Percentiles rank a stretch among this genome's conserved stretches.
These are phyloP conservation scores for Drosophila neotestacea DNA, from an alignment of 2,888 invertebrate species.

Conservation along the genomic window DNA sequence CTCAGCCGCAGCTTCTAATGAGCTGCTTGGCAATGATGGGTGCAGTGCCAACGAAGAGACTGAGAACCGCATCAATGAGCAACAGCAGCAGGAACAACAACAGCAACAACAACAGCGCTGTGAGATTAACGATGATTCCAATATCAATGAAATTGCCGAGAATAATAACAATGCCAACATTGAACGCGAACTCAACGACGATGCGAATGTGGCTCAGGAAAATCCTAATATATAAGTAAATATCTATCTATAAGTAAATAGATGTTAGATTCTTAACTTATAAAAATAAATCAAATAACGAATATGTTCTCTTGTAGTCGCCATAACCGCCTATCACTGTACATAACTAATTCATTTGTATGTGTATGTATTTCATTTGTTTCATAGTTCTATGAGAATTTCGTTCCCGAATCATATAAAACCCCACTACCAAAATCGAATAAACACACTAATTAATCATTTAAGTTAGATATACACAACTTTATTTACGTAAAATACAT, in stretches of 20 bases:
- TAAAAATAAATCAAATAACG: not conserved
- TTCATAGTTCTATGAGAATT: constrained; percentile 11
- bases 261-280: too few species aligned
- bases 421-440: constrained; percentile 46
- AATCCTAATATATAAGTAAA: constrained; percentile 45
- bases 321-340: constrained; percentile 37
- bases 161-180: constrained; percentile 85
- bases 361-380: not conserved
- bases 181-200: constrained; percentile 83
- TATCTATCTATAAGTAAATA: constrained; percentile 8
- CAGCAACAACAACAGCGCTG: constrained; percentile 47
- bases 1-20: constrained; percentile 14
- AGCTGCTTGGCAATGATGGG: not conserved
- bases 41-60: constrained; percentile 75
- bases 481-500: constrained; percentile 75
- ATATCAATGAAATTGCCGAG: constrained; percentile 85
- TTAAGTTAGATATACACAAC: constrained; percentile 75
- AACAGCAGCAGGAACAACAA: constrained; percentile 52
- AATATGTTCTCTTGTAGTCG: constrained; percentile 15
- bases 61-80: constrained; percentile 83
- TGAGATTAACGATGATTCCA: constrained; percentile 62
- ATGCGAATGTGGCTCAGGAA: constrained; percentile 69
- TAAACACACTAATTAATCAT: constrained; percentile 20
- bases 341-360: constrained; percentile 28
- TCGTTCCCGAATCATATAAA: not conserved